phyloP scores from a whole-genome alignment of 2,888 invertebrate genomes.

The Drosophila yooni region DNA sequence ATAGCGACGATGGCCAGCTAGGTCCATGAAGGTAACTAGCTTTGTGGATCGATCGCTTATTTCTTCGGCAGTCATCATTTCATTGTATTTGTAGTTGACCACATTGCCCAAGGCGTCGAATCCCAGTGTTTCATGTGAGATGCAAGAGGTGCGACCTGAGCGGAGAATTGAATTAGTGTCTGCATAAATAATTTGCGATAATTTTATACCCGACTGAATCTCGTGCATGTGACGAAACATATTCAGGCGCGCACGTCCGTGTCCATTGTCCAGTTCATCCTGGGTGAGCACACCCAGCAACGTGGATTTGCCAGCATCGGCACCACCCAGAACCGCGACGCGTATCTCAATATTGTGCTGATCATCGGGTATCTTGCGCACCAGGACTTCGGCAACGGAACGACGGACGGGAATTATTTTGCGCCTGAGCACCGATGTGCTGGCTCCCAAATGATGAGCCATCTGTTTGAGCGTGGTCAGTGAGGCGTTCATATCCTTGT shows the following conservation, averaged over 20 bases:
- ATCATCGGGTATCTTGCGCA: conserved; percentile 94
- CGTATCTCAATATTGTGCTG: conserved; percentile 95
- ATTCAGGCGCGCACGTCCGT: conserved; percentile 96
- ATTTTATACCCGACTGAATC: conserved; percentile 88
- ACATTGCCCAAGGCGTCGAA: conserved; percentile 94
- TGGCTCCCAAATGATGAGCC: conserved; percentile 94
- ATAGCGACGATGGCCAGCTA: conserved; percentile 98
- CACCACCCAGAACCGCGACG: conserved; percentile 97
- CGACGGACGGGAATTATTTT: conserved; percentile 86
- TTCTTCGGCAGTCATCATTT: conserved; percentile 95
- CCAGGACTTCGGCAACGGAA: conserved; percentile 93
- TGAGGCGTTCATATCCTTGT: conserved; percentile 94
- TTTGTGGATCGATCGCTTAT: conserved; percentile 97
- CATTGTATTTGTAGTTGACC: conserved; percentile 94
- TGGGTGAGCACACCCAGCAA: conserved; percentile 97
- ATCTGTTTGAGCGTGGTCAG: conserved; percentile 93
- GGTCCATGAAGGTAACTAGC: conserved; percentile 96
- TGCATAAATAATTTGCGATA: not conserved
- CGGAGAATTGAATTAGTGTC: not conserved
- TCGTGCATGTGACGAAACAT: conserved; percentile 98
- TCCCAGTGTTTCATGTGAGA: conserved; percentile 98
- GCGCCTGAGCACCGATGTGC: conserved; percentile 90
- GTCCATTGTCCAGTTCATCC: conserved; percentile 97
- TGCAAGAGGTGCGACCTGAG: conserved; percentile 94
- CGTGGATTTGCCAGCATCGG: conserved; percentile 99